These are phyloP conservation scores for Spisula subtruncata DNA, from an alignment of 2,888 invertebrate species.

Conservation along the genomic window DNA sequence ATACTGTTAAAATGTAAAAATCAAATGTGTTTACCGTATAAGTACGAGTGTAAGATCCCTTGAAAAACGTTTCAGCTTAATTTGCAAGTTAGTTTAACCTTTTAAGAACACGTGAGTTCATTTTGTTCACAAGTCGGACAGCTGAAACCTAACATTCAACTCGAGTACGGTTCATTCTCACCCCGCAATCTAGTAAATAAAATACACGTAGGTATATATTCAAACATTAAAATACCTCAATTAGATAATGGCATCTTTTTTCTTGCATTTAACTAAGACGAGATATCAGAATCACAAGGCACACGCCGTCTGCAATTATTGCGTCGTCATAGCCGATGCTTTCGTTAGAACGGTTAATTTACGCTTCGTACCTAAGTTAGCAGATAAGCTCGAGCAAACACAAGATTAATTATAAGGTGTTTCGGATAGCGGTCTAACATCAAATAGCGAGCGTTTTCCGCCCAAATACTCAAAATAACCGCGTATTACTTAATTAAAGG, in stretches of 20 bases:
- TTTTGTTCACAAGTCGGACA: background rate
- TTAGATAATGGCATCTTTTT: background rate
- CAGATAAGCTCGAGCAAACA: background rate
- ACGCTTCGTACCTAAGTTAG: slow-evolving; percentile 15
- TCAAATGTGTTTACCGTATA: slow-evolving; percentile 12
- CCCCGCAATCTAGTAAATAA: background rate
- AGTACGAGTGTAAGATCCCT: background rate
- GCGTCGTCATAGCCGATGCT: slow-evolving; percentile 33
- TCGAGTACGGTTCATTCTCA: background rate
- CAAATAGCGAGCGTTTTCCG: slow-evolving; percentile 26
- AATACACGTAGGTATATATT: background rate
- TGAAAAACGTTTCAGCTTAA: background rate
- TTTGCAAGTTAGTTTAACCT: slow-evolving; percentile 9
- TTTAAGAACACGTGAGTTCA: background rate
- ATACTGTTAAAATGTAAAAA: background rate
- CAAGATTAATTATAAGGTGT: slow-evolving; percentile 4
- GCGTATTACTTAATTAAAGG: background rate
- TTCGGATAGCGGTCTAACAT: slow-evolving; percentile 18
- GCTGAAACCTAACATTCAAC: background rate
- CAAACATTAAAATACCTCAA: slow-evolving; percentile 8
- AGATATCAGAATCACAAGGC: background rate
- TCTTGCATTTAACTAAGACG: background rate
- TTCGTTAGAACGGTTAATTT: slow-evolving; percentile 30
- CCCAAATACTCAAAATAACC: slow-evolving; percentile 29
- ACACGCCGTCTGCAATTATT: slow-evolving; percentile 18